Evolutionary conservation across 2,888 invertebrate species (phyloP).

Genomic region (Trypoxylon attenuatum): DNA sequence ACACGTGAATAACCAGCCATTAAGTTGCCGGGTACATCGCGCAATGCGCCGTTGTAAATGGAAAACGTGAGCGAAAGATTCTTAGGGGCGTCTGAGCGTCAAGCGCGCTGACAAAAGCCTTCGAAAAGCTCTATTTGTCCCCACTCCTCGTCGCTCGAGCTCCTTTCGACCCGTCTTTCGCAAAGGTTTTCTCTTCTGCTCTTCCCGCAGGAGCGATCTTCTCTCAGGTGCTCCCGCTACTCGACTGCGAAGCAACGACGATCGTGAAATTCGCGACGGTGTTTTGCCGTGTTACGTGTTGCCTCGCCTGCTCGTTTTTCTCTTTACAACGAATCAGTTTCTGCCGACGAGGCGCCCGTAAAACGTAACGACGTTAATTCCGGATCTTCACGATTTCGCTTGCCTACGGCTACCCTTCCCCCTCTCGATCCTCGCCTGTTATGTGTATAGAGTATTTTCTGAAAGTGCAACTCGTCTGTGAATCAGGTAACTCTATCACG

Average conservation of each 20-base stretch:
- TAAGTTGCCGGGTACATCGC: slow-evolving; percentile 36
- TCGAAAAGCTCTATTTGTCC: slow-evolving; percentile 33
- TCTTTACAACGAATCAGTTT: slow-evolving; percentile 57
- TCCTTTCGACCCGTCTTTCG: neutral
- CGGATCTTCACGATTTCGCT: slow-evolving; percentile 8
- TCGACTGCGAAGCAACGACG: no score
- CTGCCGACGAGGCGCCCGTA: slow-evolving; percentile 52
- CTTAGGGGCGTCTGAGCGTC: slow-evolving; percentile 32
- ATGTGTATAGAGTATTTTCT: slow-evolving; percentile 8
- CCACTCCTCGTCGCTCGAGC: neutral
- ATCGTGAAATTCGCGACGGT: slow-evolving; percentile 45
- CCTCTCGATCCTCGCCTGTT: slow-evolving; percentile 1
- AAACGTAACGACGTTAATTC: slow-evolving; percentile 58
- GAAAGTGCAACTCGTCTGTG: neutral
- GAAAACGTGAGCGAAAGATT: slow-evolving; percentile 31
- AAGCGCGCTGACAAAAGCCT: slow-evolving; percentile 51
- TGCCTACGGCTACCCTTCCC: neutral
- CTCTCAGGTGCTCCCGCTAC: neutral
- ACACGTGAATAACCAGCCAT: slow-evolving; percentile 31
- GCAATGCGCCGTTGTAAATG: slow-evolving; percentile 24
- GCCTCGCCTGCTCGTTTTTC: slow-evolving; percentile 42
- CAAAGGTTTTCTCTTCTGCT: neutral
- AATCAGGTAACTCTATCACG: no score
- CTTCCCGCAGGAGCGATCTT: slow-evolving; percentile 21
- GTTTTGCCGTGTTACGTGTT: slow-evolving; percentile 54